Base-by-base conservation (phyloP, 1,140 invertebrate genomes). In the Papilio glaucus region DNA sequence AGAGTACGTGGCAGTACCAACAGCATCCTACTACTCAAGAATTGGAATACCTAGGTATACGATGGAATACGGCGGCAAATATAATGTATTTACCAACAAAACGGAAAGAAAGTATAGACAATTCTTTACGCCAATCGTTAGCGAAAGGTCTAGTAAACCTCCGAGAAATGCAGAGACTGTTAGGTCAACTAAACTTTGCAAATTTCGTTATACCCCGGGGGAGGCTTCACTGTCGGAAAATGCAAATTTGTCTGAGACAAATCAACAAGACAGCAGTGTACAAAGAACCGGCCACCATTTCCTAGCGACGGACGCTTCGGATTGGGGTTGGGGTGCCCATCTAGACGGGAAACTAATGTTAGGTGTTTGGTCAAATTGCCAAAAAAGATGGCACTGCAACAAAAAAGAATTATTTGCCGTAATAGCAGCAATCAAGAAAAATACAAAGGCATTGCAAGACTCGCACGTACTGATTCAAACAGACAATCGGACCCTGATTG, bases 201-300 rank as follows among this genome's bases (percentile, higher is more conserved):
- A 74, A 93, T 93, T 75, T 93, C 93, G 77, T 95, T 85, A 73
- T 94, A 93, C 84, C 83, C 90, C 72, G 93, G 93, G 63, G 94
- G 94, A 81, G 79, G 39, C 72, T 85, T 9, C 78, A 82, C 45
- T 78, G 74, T 68, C 75, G 78, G 0, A 39, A 67, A 0, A 33
- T 82, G 3, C 82, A 82, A 65, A 77, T 74, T 2, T 75, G 76
- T 42, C 41, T 76, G 6, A 42, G 68, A 45, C 39, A 73, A 6
- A 72, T 84, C 79, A n/a, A 68, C 81, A 73, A 72, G 76, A 73
- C 24, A 21, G 42, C 65, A 60, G n/a, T 88, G 12, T 80, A 83
- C 71, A 63, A 72, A 7, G 39, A 65, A 26, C 49, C 72, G 3
- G 72, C 77, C 10, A 76, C 77, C 73, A 78, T 21, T 88, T 87